These are phyloP conservation scores for mouse (Mus musculus) DNA, from an alignment of 2,113 vertebrate species.

Conservation along the genomic window DNA sequence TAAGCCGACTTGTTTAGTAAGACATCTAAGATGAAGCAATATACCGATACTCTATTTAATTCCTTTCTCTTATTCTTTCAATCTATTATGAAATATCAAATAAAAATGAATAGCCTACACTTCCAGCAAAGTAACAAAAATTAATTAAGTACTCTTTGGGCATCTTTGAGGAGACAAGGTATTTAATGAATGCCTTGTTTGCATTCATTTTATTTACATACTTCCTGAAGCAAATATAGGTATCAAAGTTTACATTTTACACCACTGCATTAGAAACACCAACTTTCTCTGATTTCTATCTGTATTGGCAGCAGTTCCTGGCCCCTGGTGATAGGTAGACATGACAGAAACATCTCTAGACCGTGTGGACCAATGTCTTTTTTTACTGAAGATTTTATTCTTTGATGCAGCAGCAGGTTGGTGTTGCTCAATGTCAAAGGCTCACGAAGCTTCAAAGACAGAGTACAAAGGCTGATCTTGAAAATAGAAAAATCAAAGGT, in stretches of 20 bases:
- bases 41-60: background rate
- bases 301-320: background rate
- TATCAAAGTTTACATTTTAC: background rate
- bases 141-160: background rate
- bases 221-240: background rate
- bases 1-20: background rate
- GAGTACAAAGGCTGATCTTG: constrained; percentile 31
- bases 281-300: constrained; percentile 16
- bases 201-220: constrained; percentile 5
- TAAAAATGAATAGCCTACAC: background rate
- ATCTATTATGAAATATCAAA: background rate
- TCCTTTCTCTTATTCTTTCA: background rate
- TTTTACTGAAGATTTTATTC: constrained; percentile 60
- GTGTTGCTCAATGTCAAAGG: constrained; percentile 43
- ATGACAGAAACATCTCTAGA: constrained; percentile 51
- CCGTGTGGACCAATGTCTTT: background rate
- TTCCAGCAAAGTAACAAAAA: background rate
- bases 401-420: constrained; percentile 35
- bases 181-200: background rate
- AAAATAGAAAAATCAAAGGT: constrained; percentile 52
- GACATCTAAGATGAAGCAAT: background rate
- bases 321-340: background rate
- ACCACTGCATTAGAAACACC: background rate
- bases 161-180: background rate
- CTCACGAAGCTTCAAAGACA: constrained; percentile 51